These are phyloP conservation scores for Marmota flaviventris DNA, from an alignment of 2,113 vertebrate species.

Conservation along the genomic window DNA sequence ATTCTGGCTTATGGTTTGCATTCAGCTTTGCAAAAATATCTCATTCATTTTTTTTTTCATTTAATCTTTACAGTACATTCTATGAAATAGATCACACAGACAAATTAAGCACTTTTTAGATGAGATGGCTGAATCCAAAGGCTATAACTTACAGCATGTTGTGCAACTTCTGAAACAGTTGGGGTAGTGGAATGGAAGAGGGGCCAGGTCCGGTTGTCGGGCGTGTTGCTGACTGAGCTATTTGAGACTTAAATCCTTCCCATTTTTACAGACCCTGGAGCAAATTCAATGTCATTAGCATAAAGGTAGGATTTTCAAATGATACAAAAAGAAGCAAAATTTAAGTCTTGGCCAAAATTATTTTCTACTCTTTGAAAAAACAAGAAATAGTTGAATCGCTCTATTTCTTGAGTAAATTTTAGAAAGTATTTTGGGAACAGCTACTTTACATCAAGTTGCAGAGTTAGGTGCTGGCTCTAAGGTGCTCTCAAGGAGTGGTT, in stretches of 20 bases:
- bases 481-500: neutral
- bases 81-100: neutral
- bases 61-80: neutral
- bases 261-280: neutral
- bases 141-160: neutral
- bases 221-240: neutral
- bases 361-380: neutral
- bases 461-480: neutral
- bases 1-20: neutral
- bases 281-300: neutral
- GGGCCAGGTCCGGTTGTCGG: neutral
- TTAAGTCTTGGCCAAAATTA: neutral
- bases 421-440: neutral
- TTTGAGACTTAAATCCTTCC: neutral
- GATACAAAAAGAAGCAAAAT: neutral
- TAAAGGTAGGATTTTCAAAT: neutral
- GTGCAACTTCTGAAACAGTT: neutral
- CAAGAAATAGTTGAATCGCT: neutral
- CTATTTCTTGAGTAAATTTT: conserved; percentile 5
- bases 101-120: neutral
- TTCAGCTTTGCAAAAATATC: neutral
- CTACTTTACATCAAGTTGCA: neutral
- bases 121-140: neutral
- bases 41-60: conserved; percentile 1
- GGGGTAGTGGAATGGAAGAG: rapidly evolving